Evolutionary conservation across 1,140 invertebrate genomes (phyloP), one percentile per base, ranked within the genome.

Genomic region (Cylas formicarius): DNA sequence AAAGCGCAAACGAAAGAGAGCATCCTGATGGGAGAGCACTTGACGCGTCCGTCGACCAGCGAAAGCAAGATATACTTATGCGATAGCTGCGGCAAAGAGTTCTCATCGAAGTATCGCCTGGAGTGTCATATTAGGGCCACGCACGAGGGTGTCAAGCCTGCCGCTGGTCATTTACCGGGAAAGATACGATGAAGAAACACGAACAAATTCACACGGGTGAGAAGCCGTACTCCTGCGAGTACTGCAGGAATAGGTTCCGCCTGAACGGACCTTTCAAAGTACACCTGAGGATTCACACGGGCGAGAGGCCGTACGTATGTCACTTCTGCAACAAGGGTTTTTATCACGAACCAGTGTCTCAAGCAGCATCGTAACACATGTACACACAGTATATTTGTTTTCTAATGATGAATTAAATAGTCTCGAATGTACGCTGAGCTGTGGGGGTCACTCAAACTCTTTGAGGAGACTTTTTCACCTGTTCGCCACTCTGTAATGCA

Each of bases 261-360:
- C 75, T 76, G 8, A 71, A 72, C 50, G 76, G 74, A 3, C 66
- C 77, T 23, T 67, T 79, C 32, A 72, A 74, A 32, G 72, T 70
- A 54, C 77, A 80, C 51, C 67, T 72, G 50, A 77, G 77, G 57
- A 72, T 32, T 35, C 60, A 57, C 33, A 51, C 43, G 18, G 48
- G 48, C 9, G 80, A 85, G 57, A 72, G 81, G 49, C 84, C 84
- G 0, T 86, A 84, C 61, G 72, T 74, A 52, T 86, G 84, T 61
- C 67, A 68, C 31, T 70, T 75, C 28, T 88, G 84, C 60, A 65
- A 71, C 4, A 77, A 82, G 55, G 75, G 75, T 0, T 80, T 77
- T n/a, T 52, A 73, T 78, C 11, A 42, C 41, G 0, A 48, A 41
- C 29, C 54, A 56, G n/a, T n/a, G n/a, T n/a, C n/a, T n/a, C n/a